These are phyloP conservation scores for Leuciscus waleckii DNA, from an alignment of 2,797 vertebrate species.

Conservation along the genomic window DNA sequence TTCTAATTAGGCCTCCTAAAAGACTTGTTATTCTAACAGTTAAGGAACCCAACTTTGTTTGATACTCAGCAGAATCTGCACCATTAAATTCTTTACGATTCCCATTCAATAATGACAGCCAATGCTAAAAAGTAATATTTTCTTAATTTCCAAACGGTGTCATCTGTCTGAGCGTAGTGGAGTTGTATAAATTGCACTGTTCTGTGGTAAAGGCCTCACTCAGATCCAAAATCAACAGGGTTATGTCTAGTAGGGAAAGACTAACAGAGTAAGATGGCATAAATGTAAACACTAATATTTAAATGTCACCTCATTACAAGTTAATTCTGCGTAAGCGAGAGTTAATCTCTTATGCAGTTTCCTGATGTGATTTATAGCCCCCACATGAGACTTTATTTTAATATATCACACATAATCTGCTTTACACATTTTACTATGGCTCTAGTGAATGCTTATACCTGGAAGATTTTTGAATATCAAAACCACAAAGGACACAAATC, in stretches of 20 bases:
- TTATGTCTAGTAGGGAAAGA: conserved; percentile 25
- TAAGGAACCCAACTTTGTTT: conserved; percentile 1
- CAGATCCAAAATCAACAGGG: conserved; percentile 47
- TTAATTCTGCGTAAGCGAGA: conserved; percentile 19
- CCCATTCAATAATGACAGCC: conserved; percentile 9
- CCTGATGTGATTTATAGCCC: neutral
- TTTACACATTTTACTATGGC: conserved; percentile 8
- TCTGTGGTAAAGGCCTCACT: conserved; percentile 21
- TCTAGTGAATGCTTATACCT: neutral
- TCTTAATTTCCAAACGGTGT: neutral
- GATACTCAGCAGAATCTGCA: neutral
- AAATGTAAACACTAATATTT: conserved; percentile 30
- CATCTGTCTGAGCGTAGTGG: neutral
- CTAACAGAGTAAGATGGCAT: conserved; percentile 13
- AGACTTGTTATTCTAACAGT: neutral
- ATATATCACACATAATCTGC: conserved; percentile 5
- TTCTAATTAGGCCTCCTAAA: neutral
- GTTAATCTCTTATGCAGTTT: conserved; percentile 14
- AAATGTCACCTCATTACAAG: conserved; percentile 30
- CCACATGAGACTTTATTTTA: neutral
- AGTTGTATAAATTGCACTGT: conserved; percentile 21
- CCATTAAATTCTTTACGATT: neutral
- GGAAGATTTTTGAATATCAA: conserved; percentile 4
- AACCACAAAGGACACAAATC: neutral
- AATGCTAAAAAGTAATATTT: conserved; percentile 35